Conservation (phyloP, 2,888 invertebrate species). For the Microchrysa polita region DNA sequence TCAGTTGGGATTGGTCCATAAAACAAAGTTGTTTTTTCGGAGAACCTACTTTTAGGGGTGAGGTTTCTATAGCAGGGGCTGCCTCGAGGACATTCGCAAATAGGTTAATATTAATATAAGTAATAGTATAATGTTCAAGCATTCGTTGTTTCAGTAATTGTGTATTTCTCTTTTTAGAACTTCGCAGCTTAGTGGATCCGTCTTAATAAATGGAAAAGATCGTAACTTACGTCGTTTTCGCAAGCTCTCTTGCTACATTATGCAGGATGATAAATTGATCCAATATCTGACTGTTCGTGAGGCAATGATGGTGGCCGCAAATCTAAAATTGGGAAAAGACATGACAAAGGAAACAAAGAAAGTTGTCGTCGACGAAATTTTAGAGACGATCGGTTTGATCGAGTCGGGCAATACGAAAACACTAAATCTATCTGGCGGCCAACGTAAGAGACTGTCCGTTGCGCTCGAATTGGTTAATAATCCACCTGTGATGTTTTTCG, state of each 20-base stretch:
- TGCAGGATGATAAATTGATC: conserved; percentile 92
- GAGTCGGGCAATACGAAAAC: conserved; percentile 84
- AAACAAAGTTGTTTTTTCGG: too few relatives aligned
- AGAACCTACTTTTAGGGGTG: too few relatives aligned
- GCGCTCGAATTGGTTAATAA: conserved; percentile 94
- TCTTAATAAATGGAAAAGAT: conserved; percentile 87
- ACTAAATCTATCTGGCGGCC: conserved; percentile 86
- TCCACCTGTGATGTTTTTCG: conserved; percentile 97
- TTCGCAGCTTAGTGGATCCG: conserved; percentile 84
- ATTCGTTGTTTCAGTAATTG: too few relatives aligned
- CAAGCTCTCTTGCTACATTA: conserved; percentile 95
- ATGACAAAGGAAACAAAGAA: conserved; percentile 77
- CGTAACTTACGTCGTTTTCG: conserved; percentile 87
- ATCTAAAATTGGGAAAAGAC: conserved; percentile 87
- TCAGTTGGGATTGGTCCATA: too few relatives aligned
- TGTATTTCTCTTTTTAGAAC: conserved; percentile 70
- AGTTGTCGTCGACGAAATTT: conserved; percentile 84
- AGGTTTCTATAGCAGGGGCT: too few relatives aligned
- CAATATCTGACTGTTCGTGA: conserved; percentile 91
- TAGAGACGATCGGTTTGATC: conserved; percentile 83
- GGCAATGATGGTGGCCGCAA: conserved; percentile 93
- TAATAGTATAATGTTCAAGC: too few relatives aligned
- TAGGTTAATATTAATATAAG: too few relatives aligned
- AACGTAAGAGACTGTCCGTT: conserved; percentile 89
- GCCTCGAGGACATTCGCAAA: too few relatives aligned